Percentiles rank a stretch among this genome's conserved stretches.
Conservation (phyloP, 1,140 invertebrate genomes). For the Bathynomus jamesi region DNA sequence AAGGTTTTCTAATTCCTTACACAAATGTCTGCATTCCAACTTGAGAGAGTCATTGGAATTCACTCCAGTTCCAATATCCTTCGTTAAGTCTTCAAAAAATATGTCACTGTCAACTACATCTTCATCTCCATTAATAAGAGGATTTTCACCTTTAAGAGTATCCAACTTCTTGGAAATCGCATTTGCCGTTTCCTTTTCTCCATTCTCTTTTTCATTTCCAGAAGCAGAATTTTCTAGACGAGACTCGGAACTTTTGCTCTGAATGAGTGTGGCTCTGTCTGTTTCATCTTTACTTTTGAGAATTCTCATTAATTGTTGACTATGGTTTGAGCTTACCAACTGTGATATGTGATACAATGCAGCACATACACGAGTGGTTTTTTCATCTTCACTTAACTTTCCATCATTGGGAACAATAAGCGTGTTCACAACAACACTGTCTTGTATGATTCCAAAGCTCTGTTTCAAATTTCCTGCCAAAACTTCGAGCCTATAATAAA, state of each 20-base stretch:
- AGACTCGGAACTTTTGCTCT: background rate
- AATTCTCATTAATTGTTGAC: background rate
- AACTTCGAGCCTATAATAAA: constrained; percentile 1
- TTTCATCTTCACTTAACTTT: constrained; percentile 3
- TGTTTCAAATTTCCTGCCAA: constrained; percentile 3
- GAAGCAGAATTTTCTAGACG: no score
- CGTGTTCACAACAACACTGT: constrained; percentile 2
- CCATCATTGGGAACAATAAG: constrained; percentile 7
- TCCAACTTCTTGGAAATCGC: background rate
- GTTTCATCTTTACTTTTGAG: background rate
- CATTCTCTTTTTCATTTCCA: background rate
- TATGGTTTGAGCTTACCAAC: background rate
- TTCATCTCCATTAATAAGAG: background rate
- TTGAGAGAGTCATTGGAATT: background rate
- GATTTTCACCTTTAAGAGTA: background rate
- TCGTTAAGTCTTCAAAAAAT: background rate
- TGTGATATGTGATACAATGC: constrained; percentile 5
- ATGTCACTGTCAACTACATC: background rate
- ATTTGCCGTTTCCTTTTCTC: background rate
- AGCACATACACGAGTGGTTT: constrained; percentile 5
- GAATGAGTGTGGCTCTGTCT: background rate
- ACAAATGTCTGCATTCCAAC: background rate
- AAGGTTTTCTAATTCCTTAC: background rate
- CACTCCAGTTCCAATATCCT: background rate
- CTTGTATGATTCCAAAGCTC: constrained; percentile 5